Base-by-base conservation (phyloP, 2,888 invertebrate genomes). In the Acutogordius australiensis region DNA sequence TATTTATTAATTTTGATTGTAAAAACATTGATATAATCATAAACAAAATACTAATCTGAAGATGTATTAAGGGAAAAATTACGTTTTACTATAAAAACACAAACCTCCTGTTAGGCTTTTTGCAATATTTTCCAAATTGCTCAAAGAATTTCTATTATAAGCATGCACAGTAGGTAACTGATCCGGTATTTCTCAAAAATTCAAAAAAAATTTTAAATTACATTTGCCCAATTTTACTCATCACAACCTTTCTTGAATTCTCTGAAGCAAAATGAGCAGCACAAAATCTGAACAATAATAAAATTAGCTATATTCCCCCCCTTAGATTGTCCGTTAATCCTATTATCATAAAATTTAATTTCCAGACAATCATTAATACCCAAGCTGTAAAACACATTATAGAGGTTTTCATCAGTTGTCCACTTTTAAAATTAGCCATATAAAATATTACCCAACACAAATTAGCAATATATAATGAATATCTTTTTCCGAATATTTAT, bases 301-400 rank as follows among this genome's bases (percentile, higher is more conserved):
- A 27, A 21, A 28, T 60, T 60, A 66, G 65, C 62, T 67, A 66
- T 61, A 65, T 67, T 63, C 68, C 68, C 70, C 73, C 97, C 88
- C 76, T 94, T 94, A 0, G 88, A 90, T 72, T 91, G 91, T 28
- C 94, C 94, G 75, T 94, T 94, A 37, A 88, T 83, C 67, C 94
- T 79, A 75, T 97, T 97, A 74, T 97, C 97, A 75, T 91, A 91
- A 75, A 97, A 99, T 74, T 94, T 94, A 44, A 97, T 88, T 71
- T 99, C 97, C 67, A 88, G 78, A 68, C 97, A 81, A 74, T 97
- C 94, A 61, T 77, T 78, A 2, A 91, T 83, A 58, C 91, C 91
- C 66, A 85, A 77, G 65, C 81, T 81, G 60, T 79, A 78, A 63
- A 91, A 78, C n/a, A 82, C 81, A 74, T 87, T 85, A 60, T 82